Evolutionary conservation across 2,888 invertebrate genomes (phyloP), one percentile per base, ranked within the genome.

Genomic region (Eudasyphora cyanicolor): DNA sequence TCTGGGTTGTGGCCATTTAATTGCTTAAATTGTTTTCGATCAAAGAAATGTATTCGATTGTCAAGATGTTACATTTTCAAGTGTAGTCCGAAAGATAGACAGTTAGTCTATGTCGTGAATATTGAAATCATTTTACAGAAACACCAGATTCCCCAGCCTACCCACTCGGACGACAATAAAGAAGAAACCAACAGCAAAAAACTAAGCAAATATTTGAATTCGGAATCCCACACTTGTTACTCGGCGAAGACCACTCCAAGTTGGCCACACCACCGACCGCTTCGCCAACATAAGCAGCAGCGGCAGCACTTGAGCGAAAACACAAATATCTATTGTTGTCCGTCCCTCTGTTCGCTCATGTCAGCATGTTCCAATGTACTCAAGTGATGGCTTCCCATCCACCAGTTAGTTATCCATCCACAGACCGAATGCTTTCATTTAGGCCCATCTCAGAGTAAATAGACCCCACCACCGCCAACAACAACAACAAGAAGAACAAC

Each of bases 21-120:
- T 42, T 64, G 35, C 7, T 42, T 17, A 38, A 19, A 24, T 67
- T 38, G 38, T 64, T 67, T 38, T 60, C 14, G 14, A 5, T 60
- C 60, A 60, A 29, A 60, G 21, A 67, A 14, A 38, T 35, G 64
- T 35, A 35, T 64, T 62, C 19, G 12, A 35, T 42, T 42, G 67
- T 67, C 67, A 38, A 67, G 38, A 67, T 38, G 67, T 67, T 42
- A 67, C 38, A 42, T 14, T 67, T 38, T 67, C 42, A 67, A 67
- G 67, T 64, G 64, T 64, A 17, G 8, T 24, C 64, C 67, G 6
- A 67, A 21, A 38, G 14, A 67, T 0, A 67, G 67, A 67, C 67
- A 38, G 67, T 67, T 24, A n/a, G 67, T 67, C 67, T 67, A 42
- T 67, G 67, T 64, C 35, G 64, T 64, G 38, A 64, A 32, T 32